Conservation (phyloP, 2,113 vertebrate genomes). For the Tyrannus savana region DNA sequence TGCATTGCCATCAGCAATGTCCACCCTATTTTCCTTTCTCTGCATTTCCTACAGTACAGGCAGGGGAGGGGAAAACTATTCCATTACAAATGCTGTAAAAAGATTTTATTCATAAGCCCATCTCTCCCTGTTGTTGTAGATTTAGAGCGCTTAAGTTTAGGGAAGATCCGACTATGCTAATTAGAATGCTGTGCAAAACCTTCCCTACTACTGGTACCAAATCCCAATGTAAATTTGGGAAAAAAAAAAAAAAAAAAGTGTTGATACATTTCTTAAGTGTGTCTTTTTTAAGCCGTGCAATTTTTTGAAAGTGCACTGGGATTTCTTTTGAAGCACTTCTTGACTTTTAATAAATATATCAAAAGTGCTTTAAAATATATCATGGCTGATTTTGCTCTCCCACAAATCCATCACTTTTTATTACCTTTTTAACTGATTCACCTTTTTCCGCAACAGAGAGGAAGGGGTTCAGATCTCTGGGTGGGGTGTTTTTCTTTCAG, state of each 20-base stretch:
- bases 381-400: constrained; percentile 5
- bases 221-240: background rate
- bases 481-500: background rate
- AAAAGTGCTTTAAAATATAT: constrained; percentile 40
- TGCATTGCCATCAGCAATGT: background rate
- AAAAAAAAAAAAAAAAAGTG: background rate
- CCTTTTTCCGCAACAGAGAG: background rate
- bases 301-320: background rate
- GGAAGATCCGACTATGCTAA: constrained; percentile 11
- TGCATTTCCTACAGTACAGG: background rate
- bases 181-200: constrained; percentile 35
- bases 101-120: background rate
- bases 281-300: constrained; percentile 21
- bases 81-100: background rate
- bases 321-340: constrained; percentile 59
- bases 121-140: background rate
- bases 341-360: constrained; percentile 61
- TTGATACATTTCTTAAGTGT: constrained; percentile 35
- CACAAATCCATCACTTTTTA: background rate
- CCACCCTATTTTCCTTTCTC: background rate
- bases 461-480: background rate
- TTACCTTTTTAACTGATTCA: background rate
- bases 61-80: background rate
- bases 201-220: background rate
- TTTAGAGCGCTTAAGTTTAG: background rate